A percentile compares a stretch with the other conserved stretches of the same genome.
Evolutionary conservation across 2,888 invertebrate genomes (phyloP).

Genomic region (Venusia cambrica): DNA sequence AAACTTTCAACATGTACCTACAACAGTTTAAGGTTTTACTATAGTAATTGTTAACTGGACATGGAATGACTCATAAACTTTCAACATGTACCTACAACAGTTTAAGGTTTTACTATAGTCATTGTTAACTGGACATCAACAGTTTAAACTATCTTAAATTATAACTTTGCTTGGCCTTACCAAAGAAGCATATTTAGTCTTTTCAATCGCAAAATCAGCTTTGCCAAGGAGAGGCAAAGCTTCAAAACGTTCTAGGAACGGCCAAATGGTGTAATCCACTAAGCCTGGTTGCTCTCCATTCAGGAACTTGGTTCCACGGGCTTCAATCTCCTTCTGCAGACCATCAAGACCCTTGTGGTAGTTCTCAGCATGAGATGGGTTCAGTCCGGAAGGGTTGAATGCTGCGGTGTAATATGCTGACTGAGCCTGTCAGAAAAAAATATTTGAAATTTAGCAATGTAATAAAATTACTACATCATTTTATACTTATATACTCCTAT

Average conservation of each 20-base stretch:
- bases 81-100: too few relatives aligned
- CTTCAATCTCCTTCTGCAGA: conserved; percentile 84
- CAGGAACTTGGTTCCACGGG: conserved; percentile 84
- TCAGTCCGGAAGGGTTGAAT: conserved; percentile 55
- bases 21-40: too few relatives aligned
- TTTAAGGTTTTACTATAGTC: too few relatives aligned
- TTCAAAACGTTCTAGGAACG: conserved; percentile 86
- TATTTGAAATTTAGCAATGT: too few relatives aligned
- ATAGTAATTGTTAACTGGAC: too few relatives aligned
- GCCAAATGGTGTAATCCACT: conserved; percentile 92
- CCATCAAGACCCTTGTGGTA: conserved; percentile 81
- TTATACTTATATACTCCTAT: too few relatives aligned
- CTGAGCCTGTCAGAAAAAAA: conserved; percentile 72
- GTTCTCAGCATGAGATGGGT: conserved; percentile 66
- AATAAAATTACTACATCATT: too few relatives aligned
- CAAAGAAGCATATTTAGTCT: conserved; percentile 83
- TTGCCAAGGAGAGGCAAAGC: conserved; percentile 82
- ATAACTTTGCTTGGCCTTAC: conserved; percentile 71
- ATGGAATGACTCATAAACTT: too few relatives aligned
- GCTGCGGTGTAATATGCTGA: conserved; percentile 78
- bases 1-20: too few relatives aligned
- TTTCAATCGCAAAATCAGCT: conserved; percentile 83
- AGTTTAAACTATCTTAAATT: too few relatives aligned
- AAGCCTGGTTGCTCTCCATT: conserved; percentile 87
- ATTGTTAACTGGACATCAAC: too few relatives aligned